Base-by-base conservation (phyloP, 2,797 vertebrate genomes). In the Caiman crocodilus region DNA sequence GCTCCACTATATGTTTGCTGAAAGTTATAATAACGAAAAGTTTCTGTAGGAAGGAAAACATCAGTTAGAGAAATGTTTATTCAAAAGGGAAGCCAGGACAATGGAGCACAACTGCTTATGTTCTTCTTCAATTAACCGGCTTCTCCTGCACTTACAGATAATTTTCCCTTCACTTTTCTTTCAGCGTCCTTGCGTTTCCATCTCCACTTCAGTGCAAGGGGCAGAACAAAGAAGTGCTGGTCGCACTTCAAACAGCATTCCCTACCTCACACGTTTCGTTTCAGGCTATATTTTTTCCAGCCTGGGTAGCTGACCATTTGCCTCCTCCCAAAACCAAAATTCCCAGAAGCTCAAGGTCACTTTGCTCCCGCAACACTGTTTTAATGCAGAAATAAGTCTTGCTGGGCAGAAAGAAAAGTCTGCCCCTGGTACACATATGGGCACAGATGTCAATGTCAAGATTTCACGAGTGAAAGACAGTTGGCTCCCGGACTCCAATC, bases 21-120 rank as follows among this genome's bases (percentile, higher is more conserved):
- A 99, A 99, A 90, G 98, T 99, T 98, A 99, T 96, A 93, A 99
- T 99, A 95, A 99, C 99, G 94, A 99, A 99, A 93, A 98, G 98
- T 98, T 99, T 99, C 99, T 99, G 98, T 95, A 97, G 97, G 97
- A 97, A 97, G 88, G 95, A 97, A 95, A 97, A 96, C 73, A 95
- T 35, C 50, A 94, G 90, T 97, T 91, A 97, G 93, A 94, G 75
- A 89, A 56, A 85, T 74, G 67, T 74, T 77, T 69, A 76, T 95
- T 76, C 59, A 35, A 60, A 95, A 84, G 77, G 84, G 82, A 83
- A 90, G 65, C 82, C 25, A 73, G 74, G 88, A 89, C 91, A 87
- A 90, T 50, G 57, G 85, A 64, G 15, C 6, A 55, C 0, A 30
- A 75, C 84, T 85, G n/a, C 30, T 4, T 0, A 12, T 28, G 90